These are phyloP conservation scores for Sebastes cheni DNA, from an alignment of 2,797 vertebrate species.

Conservation along the genomic window DNA sequence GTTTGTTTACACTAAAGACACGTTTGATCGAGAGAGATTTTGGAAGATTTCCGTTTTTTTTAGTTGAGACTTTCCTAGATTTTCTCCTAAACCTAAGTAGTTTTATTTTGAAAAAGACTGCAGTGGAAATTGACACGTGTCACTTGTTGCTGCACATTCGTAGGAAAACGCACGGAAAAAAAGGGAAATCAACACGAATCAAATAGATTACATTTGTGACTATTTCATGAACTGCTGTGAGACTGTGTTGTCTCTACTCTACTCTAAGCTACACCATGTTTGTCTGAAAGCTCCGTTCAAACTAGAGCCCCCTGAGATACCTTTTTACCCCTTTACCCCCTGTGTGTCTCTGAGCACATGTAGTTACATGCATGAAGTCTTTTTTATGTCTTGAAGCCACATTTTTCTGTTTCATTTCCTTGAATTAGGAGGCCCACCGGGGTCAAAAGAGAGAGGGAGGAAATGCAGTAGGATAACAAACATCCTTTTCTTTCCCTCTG, in stretches of 20 bases:
- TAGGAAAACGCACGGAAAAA: no score
- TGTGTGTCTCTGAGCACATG: conserved; percentile 10
- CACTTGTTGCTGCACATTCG: no score
- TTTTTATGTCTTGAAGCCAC: conserved; percentile 22
- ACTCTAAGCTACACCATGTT: not conserved
- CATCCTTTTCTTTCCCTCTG: conserved; percentile 29
- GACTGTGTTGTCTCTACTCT: not conserved
- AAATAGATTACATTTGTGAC: not conserved
- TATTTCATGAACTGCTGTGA: not conserved
- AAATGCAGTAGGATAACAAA: conserved; percentile 13
- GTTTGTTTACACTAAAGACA: no score
- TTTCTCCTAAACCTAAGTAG: no score
- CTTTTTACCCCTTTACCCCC: not conserved
- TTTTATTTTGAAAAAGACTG: no score
- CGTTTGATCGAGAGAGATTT: no score
- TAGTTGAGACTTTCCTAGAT: no score
- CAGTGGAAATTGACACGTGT: no score
- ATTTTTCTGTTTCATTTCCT: conserved; percentile 42
- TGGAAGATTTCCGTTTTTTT: no score
- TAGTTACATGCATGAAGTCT: conserved; percentile 22
- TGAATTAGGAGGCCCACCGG: not conserved
- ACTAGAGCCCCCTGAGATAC: conserved; percentile 17
- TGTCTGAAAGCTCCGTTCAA: conserved; percentile 6
- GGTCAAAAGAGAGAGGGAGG: not conserved
- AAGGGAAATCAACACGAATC: not conserved